Conservation (phyloP, 2,888 invertebrate genomes). For the Athalia cordata region DNA sequence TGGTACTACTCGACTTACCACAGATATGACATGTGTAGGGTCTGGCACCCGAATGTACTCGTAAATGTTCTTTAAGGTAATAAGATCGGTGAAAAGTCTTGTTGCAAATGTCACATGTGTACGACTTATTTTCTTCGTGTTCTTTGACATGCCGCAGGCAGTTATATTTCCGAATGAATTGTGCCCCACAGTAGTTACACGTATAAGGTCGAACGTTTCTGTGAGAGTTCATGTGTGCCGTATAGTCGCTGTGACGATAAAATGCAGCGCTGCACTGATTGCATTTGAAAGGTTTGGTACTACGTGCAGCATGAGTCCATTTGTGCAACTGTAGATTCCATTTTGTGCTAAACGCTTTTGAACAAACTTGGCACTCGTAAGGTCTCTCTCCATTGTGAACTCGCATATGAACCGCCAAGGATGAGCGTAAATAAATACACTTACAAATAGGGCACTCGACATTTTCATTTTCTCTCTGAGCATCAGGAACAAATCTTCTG, state of each 20-base stretch:
- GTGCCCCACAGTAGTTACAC: conserved; percentile 92
- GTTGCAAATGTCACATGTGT: conserved; percentile 85
- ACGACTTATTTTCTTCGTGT: conserved; percentile 87
- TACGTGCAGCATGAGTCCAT: conserved; percentile 91
- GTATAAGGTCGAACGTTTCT: conserved; percentile 89
- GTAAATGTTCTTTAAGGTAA: conserved; percentile 90
- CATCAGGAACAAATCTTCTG: conserved; percentile 82
- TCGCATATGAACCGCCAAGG: conserved; percentile 86
- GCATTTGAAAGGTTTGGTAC: conserved; percentile 90
- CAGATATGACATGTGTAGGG: conserved; percentile 92
- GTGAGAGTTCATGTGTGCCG: conserved; percentile 91
- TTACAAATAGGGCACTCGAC: conserved; percentile 88
- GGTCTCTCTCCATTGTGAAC: conserved; percentile 86
- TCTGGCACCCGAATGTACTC: conserved; percentile 87
- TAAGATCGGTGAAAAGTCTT: conserved; percentile 92
- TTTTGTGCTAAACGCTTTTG: conserved; percentile 90
- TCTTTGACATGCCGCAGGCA: conserved; percentile 90
- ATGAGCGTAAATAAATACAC: conserved; percentile 85
- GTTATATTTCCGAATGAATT: conserved; percentile 92
- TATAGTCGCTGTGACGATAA: conserved; percentile 86
- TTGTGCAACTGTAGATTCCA: conserved; percentile 93
- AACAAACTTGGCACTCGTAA: conserved; percentile 88
- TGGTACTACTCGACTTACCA: conserved; percentile 91
- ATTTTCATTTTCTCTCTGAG: conserved; percentile 79
- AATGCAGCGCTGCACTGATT: conserved; percentile 89